phyloP scores from a whole-genome alignment of 2,888 invertebrate genomes.

The Agonopterix heracliana region DNA sequence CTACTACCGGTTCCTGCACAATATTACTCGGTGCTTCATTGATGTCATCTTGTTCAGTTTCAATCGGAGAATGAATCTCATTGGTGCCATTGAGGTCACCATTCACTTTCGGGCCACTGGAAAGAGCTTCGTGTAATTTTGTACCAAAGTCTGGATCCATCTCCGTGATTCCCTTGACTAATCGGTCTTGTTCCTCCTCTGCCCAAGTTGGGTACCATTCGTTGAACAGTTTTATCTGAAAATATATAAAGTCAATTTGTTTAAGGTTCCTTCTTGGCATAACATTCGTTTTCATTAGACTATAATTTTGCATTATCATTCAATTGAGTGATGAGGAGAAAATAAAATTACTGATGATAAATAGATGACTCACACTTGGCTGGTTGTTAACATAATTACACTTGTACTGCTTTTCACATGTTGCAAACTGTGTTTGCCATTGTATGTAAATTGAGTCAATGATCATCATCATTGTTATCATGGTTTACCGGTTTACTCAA shows the following conservation, averaged over 20 bases:
- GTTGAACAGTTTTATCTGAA: conserved; percentile 86
- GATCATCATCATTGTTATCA: too few species aligned
- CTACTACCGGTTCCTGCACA: not conserved
- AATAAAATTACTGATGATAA: too few species aligned
- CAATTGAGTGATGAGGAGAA: too few species aligned
- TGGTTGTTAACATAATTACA: too few species aligned
- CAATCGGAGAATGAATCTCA: conserved; percentile 38
- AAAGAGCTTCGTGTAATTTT: conserved; percentile 76
- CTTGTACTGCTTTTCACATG: too few species aligned
- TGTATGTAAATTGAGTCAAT: too few species aligned
- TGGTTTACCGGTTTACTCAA: too few species aligned
- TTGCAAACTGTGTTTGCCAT: too few species aligned
- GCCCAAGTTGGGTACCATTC: conserved; percentile 91
- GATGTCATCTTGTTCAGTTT: conserved; percentile 26
- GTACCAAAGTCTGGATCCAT: conserved; percentile 83
- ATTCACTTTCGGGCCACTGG: conserved; percentile 48
- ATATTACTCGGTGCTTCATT: conserved; percentile 12
- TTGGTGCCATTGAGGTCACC: conserved; percentile 56
- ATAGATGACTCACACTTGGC: too few species aligned
- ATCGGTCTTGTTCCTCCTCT: conserved; percentile 81
- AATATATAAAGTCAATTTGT: conserved; percentile 11
- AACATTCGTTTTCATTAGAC: too few species aligned
- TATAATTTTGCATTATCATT: too few species aligned
- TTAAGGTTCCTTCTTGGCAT: not conserved
- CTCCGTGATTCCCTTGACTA: conserved; percentile 82